Conservation (phyloP, 2,113 vertebrate genomes). For the Triplophysa tibetana region DNA sequence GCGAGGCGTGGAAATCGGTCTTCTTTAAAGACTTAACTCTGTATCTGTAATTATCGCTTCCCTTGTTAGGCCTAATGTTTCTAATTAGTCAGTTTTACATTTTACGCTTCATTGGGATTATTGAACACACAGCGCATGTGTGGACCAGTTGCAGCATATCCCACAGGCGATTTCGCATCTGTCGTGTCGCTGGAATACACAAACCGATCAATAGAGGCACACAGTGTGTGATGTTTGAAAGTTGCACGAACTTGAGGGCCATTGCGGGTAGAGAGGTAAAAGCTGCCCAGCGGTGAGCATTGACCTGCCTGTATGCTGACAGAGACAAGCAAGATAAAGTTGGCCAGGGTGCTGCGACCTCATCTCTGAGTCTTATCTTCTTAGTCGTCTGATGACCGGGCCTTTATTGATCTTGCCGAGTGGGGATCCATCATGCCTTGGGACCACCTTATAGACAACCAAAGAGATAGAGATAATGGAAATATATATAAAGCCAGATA, state of each 20-base stretch:
- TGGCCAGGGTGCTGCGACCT: conserved; percentile 40
- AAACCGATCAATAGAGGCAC: conserved; percentile 20
- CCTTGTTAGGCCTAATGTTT: conserved; percentile 50
- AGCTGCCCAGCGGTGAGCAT: conserved; percentile 16
- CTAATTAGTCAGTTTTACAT: conserved; percentile 55
- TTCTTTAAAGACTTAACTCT: conserved; percentile 48
- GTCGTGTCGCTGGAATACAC: background rate
- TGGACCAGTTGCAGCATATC: conserved; percentile 17
- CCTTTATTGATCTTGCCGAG: conserved; percentile 44
- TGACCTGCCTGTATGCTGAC: conserved; percentile 39
- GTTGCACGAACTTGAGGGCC: conserved; percentile 1
- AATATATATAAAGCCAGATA: background rate
- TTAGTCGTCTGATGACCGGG: conserved; percentile 40
- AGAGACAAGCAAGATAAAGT: conserved; percentile 49
- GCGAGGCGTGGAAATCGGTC: conserved; percentile 47
- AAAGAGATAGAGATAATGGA: conserved; percentile 21
- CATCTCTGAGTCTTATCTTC: conserved; percentile 46
- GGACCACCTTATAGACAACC: conserved; percentile 36
- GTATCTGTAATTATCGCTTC: conserved; percentile 54
- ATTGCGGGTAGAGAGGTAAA: conserved; percentile 18
- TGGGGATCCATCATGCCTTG: conserved; percentile 44
- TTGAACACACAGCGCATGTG: conserved; percentile 40
- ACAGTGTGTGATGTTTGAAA: conserved; percentile 16
- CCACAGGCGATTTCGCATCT: background rate
- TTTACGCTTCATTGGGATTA: conserved; percentile 54